Evolutionary conservation across 2,888 invertebrate species (phyloP), one percentile per base, ranked within the genome.

Genomic region (Chironomus tentans): DNA sequence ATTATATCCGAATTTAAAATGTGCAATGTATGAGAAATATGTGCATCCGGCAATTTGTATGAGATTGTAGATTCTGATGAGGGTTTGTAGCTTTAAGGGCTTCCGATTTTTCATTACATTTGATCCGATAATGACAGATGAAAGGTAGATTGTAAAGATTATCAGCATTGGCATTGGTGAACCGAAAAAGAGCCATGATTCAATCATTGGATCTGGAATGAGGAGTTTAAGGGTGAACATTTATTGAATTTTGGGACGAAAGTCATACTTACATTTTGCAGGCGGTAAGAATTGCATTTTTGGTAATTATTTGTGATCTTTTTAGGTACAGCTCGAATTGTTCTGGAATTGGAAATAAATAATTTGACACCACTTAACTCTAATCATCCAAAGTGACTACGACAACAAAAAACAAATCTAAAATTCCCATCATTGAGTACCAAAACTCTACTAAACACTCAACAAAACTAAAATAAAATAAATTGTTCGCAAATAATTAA

Each of bases 71-170:
- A 24, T 3, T 62, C 62, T 22, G 18, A 56, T 61, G 38, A 62
- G 13, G 3, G 24, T 62, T 4, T n/a, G 61, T 6, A 72, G n/a
- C 7, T 62, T 18, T 12, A 50, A 72, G 15, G 72, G 72, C 15
- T 72, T 72, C n/a, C 72, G 61, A 15, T 24, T 38, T 72, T 61
- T 38, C 72, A 72, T 72, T 7, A 61, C 12, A 7, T 38, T 72
- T 4, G 61, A 28, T 6, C 72, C 72, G 38, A 72, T n/a, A n/a
- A 22, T 48, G 22, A 71, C 22, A 5, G 50, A 18, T 22, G 28
- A 50, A 15, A 71, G 28, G 10, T 71, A 71, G 13, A 71, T 13
- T 22, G n/a, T 4, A 13, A 48, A 50, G n/a, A 71, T 71, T 15
- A 15, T 15, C n/a, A 71, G n/a, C n/a, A 71, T 13, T 24, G 22